Evolutionary conservation across 1,140 invertebrate species (phyloP), one percentile per base, ranked within the genome.

Genomic region (Pachypeltis micranthus): DNA sequence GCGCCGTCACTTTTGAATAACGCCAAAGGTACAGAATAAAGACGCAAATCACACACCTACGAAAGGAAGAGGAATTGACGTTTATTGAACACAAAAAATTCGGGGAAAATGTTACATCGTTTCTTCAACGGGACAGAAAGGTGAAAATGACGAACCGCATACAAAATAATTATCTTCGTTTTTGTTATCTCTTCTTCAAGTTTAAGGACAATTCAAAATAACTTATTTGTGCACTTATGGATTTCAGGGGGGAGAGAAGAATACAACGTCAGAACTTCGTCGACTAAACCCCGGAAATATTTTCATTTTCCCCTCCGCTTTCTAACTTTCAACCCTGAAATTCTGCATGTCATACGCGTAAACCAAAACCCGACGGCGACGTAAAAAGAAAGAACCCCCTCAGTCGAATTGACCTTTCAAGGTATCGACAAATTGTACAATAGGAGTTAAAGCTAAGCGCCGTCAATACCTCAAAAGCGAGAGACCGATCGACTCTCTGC

Each of bases 1-100:
- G n/a, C n/a, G n/a, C n/a, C n/a, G n/a, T n/a, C 31, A 39, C 16
- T 39, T 39, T 39, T 7, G 16, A 10, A 44, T 69, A 75, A 62
- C 77, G 31, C 7, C 16, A 39, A 10, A 10, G 31, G 7, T 39
- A 10, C 7, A 16, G 16, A 16, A 39, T 39, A 39, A 39, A 39
- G 16, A 39, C 31, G 31, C 7, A 39, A 16, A 39, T 10, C 7
- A 39, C 31, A 16, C 31, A n/a, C 31, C 16, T 39, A 7, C 7
- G 31, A 51, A 51, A 51, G 47, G 47, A 51, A 51, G 47, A 51
- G 47, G 47, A 51, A 51, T 51, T 51, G 47, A 51, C 47, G 12
- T 51, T 51, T 14, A 14, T 51, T 51, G 47, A 51, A 51, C 47
- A 51, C 47, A 51, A 51, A 51, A 51, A 10, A 39, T 51, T 21